Conservation (phyloP, 2,113 vertebrate species). For the Isichthys henryi region DNA sequence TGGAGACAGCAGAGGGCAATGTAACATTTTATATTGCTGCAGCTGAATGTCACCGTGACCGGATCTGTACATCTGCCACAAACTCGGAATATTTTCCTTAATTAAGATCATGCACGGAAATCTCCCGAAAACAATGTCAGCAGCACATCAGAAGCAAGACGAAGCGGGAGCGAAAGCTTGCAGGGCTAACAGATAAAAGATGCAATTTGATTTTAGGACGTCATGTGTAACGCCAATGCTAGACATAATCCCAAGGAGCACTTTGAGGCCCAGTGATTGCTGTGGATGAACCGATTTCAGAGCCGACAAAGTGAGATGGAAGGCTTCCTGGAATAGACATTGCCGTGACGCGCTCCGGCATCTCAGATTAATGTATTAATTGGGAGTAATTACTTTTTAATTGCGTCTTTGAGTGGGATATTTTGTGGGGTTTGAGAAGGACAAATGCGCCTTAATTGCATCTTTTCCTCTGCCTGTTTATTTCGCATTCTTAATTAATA, state of each 20-base stretch:
- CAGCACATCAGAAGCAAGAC: background rate
- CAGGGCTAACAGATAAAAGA: background rate
- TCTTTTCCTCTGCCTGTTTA: constrained; percentile 79
- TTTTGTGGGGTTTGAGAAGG: constrained; percentile 75
- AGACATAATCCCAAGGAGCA: constrained; percentile 10
- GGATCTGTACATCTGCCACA: background rate
- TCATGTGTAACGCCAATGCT: background rate
- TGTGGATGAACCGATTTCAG: constrained; percentile 13
- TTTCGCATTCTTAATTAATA: constrained; percentile 83
- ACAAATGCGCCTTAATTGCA: constrained; percentile 83
- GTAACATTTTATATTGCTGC: constrained; percentile 19
- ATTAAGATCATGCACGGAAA: constrained; percentile 19
- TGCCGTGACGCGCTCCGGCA: constrained; percentile 56
- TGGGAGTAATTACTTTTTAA: constrained; percentile 85
- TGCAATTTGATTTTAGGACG: constrained; percentile 14
- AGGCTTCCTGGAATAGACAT: constrained; percentile 1
- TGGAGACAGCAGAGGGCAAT: constrained; percentile 22
- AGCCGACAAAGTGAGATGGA: constrained; percentile 22
- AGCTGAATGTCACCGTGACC: background rate
- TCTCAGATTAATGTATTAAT: constrained; percentile 80
- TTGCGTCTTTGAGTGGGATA: constrained; percentile 86
- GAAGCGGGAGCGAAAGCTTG: background rate
- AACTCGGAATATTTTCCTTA: background rate
- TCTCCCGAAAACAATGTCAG: background rate
- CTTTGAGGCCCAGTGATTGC: constrained; percentile 7